These are phyloP conservation scores for Ammodytes dubius DNA, from an alignment of 2,113 vertebrate genomes.

Conservation along the genomic window DNA sequence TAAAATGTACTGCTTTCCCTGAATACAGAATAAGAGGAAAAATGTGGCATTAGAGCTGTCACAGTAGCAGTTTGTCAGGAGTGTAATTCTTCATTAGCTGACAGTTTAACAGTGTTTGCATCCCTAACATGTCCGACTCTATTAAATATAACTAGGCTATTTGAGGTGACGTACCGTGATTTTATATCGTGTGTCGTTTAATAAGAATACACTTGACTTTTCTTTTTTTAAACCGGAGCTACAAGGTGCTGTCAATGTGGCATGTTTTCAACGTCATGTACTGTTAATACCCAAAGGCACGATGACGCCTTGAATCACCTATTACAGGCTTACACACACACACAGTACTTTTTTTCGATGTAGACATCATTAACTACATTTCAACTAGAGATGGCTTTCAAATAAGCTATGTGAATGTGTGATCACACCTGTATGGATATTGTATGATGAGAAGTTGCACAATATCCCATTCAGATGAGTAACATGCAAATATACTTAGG, in stretches of 20 bases:
- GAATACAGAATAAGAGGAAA: not conserved
- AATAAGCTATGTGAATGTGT: not conserved
- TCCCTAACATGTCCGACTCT: not conserved
- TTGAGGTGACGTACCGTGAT: not conserved
- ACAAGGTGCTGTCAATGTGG: not conserved
- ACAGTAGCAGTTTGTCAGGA: not conserved
- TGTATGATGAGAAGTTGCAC: not conserved
- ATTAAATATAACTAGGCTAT: too few relatives aligned
- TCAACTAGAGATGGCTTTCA: not conserved
- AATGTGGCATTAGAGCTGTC: not conserved
- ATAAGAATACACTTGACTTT: too few relatives aligned
- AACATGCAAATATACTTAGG: not conserved
- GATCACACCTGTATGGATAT: not conserved
- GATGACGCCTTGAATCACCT: not conserved
- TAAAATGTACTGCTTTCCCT: not conserved
- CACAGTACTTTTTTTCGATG: not conserved
- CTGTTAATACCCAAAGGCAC: not conserved
- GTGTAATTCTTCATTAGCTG: not conserved
- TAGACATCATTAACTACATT: not conserved
- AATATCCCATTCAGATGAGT: not conserved
- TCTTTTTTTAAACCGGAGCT: too few relatives aligned
- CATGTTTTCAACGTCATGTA: not conserved
- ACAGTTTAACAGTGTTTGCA: not conserved
- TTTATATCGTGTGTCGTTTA: not conserved
- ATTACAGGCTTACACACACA: not conserved